phyloP scores from a whole-genome alignment of 35 echinoderm and acorn worm genomes.

The Holothuria glaberrima region DNA sequence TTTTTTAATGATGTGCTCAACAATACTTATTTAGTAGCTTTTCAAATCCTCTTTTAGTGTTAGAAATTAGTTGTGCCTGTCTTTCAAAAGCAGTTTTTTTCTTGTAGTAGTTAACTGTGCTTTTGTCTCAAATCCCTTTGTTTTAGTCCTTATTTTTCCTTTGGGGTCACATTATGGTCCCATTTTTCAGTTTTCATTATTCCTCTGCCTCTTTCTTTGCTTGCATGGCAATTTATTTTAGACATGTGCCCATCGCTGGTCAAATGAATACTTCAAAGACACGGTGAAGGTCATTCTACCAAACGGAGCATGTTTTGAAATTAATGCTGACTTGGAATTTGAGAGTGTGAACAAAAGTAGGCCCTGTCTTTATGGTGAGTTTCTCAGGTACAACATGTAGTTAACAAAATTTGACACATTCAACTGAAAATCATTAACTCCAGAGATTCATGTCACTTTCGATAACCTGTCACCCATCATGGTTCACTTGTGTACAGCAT shows the following conservation, averaged over 20 bases:
- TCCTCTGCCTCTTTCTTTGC: conserved; percentile 4
- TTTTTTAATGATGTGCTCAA: too few relatives aligned
- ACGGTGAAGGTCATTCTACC: conserved; percentile 77
- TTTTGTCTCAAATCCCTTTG: neutral
- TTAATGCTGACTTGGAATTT: conserved; percentile 78
- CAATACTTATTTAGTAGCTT: too few relatives aligned
- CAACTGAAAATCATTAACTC: too few relatives aligned
- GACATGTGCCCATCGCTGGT: conserved; percentile 96
- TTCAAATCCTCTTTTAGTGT: too few relatives aligned
- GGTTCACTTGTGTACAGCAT: too few relatives aligned
- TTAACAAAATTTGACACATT: too few relatives aligned
- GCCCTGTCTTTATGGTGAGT: conserved; percentile 89
- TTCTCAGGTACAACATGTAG: neutral
- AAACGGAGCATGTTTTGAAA: conserved; percentile 89
- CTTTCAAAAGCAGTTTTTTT: too few relatives aligned
- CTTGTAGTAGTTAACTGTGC: neutral
- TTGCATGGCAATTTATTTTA: conserved; percentile 55
- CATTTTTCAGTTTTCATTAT: neutral
- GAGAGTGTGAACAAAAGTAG: conserved; percentile 80
- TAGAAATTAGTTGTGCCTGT: neutral
- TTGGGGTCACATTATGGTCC: neutral
- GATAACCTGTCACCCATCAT: too few relatives aligned
- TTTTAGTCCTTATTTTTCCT: neutral
- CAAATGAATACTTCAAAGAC: conserved; percentile 84
- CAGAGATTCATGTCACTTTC: too few relatives aligned